Evolutionary conservation across 2,113 vertebrate species (phyloP), one percentile per base, ranked within the genome.

Genomic region (Otocyon megalotis): DNA sequence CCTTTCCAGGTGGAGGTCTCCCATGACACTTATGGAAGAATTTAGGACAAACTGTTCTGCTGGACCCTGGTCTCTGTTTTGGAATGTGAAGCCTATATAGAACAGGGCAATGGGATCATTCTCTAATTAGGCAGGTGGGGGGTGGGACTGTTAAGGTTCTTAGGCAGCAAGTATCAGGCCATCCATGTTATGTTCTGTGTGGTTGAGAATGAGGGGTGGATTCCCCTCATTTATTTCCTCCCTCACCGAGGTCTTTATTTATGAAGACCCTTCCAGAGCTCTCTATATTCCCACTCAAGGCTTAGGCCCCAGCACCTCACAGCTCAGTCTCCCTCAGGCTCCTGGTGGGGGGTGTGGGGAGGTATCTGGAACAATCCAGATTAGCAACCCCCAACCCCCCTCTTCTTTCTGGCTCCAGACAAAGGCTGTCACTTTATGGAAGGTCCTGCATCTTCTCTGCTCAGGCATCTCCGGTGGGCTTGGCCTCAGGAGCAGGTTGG

Each of bases 221-320:
- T 43, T 43, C 43, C 43, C 43, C 43, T 43, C 1, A 43, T 7
- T 43, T 43, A 43, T 43, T 43, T 43, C 43, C 91, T 85, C 6
- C 53, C 24, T n/a, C 35, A 0, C 79, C 12, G 30, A 22, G 32
- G 69, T 53, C 76, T 97, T 97, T 97, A 97, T 97, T 97, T 80
- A 17, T 0, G 0, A 77, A 77, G 10, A 69, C 26, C 43, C 28
- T 54, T 89, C 87, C 62, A 58, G 88, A 92, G 87, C 11, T 10
- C 22, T 96, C 94, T 56, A 24, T 4, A 30, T 20, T 12, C 16
- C 54, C 81, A 22, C n/a, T 10, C 2, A 5, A 91, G n/a, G 22
- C 58, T 8, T 65, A 79, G 93, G 2, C 13, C 37, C 30, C 54
- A 8, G 89, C 1, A 2, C 30, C 53, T 37, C 80, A 3, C 54